Conservation (phyloP, 2,888 invertebrate species). For the Cylindroiulus punctatus region DNA sequence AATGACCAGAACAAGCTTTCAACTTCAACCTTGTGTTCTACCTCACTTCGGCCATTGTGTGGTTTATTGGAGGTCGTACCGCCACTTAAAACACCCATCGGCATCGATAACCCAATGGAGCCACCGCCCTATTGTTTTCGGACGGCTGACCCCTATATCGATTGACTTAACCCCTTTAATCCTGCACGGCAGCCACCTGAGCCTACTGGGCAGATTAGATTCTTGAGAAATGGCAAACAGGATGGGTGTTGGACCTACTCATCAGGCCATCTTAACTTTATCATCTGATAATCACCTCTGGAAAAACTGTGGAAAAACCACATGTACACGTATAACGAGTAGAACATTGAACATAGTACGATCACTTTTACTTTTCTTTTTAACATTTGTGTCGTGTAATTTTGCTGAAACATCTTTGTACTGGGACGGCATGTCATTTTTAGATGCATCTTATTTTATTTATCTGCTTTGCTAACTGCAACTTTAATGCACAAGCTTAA, state of each 20-base stretch:
- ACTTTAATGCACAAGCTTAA: too few species aligned
- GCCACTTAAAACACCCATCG: conserved; percentile 16
- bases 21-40: conserved; percentile 34
- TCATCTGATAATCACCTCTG: neutral
- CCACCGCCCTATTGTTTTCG: conserved; percentile 33
- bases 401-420: too few species aligned
- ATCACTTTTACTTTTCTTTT: too few species aligned
- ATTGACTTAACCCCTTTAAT: neutral
- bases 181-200: neutral
- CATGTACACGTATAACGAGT: too few species aligned
- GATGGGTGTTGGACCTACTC: neutral
- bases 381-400: too few species aligned
- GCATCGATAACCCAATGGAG: conserved; percentile 2
- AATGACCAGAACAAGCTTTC: conserved; percentile 47
- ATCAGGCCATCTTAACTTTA: neutral
- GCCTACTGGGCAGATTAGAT: neutral
- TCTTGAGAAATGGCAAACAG: neutral
- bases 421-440: too few species aligned
- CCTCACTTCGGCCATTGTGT: conserved; percentile 30
- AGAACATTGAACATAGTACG: too few species aligned
- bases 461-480: too few species aligned
- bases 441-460: too few species aligned
- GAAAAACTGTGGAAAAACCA: too few species aligned
- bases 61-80: conserved; percentile 43
- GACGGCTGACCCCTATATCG: neutral